A percentile compares a stretch with the other conserved stretches of the same genome.
Conservation (phyloP, 2,888 invertebrate species). For the Miltochrista miniata region DNA sequence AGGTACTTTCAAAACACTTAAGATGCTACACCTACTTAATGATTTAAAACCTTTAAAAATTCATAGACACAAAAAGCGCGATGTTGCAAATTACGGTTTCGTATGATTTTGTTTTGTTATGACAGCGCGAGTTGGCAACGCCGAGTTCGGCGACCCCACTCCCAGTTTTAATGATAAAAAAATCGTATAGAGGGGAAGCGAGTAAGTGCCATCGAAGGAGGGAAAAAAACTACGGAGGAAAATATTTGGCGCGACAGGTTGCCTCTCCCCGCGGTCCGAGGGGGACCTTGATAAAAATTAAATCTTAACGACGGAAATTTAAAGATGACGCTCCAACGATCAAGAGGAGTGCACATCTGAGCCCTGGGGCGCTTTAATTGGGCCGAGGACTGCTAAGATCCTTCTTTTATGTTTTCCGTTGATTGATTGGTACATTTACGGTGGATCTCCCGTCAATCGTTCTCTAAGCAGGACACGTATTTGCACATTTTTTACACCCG, state of each 20-base stretch:
- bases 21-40: conserved; percentile 29
- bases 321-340: conserved; percentile 83
- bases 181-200: conserved; percentile 80
- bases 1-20: conserved; percentile 15
- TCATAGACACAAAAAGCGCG: conserved; percentile 43
- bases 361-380: conserved; percentile 79
- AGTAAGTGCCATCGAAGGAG: conserved; percentile 82
- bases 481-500: conserved; percentile 36
- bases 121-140: conserved; percentile 79
- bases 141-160: conserved; percentile 81
- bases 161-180: conserved; percentile 83
- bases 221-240: conserved; percentile 82
- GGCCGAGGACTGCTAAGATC: conserved; percentile 64
- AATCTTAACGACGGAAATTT: conserved; percentile 84
- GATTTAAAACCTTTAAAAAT: conserved; percentile 35
- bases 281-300: conserved; percentile 80
- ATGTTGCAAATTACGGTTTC: conserved; percentile 61
- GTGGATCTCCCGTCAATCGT: conserved; percentile 39
- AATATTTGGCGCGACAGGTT: conserved; percentile 84
- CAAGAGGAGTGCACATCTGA: conserved; percentile 83
- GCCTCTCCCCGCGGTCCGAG: conserved; percentile 54
- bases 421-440: conserved; percentile 58
- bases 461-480: conserved; percentile 37
- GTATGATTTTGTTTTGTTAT: conserved; percentile 80
- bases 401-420: conserved; percentile 44